Evolutionary conservation across 2,113 vertebrate species (phyloP).

Genomic region (Axis porcinus): DNA sequence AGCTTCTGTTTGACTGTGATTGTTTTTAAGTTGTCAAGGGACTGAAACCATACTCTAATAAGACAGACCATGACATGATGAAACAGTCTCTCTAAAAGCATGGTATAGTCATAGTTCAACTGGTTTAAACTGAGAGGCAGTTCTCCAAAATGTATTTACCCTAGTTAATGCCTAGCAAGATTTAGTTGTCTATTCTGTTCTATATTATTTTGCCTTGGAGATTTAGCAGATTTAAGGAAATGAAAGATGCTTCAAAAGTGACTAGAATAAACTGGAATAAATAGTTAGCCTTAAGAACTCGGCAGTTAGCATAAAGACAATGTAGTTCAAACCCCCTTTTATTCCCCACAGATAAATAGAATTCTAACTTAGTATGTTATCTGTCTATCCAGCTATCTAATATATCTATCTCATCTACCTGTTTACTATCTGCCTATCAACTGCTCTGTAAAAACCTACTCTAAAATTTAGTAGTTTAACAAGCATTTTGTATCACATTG

Average conservation of each 20-base stretch:
- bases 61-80: background rate
- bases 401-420: background rate
- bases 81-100: background rate
- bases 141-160: background rate
- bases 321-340: background rate
- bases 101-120: background rate
- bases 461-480: background rate
- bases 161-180: background rate
- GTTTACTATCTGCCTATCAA: background rate
- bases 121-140: background rate
- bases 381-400: background rate
- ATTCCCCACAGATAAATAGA: background rate
- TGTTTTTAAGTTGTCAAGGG: slow-evolving; percentile 48
- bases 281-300: background rate
- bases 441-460: background rate
- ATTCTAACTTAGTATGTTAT: background rate
- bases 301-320: background rate
- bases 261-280: background rate
- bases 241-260: background rate
- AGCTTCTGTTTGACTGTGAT: slow-evolving; percentile 23
- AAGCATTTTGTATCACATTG: background rate
- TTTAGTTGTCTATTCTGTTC: background rate
- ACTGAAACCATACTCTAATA: slow-evolving; percentile 49
- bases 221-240: background rate
- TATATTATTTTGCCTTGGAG: background rate